phyloP scores from a whole-genome alignment of 2,797 vertebrate genomes.

The Lacerta agilis region DNA sequence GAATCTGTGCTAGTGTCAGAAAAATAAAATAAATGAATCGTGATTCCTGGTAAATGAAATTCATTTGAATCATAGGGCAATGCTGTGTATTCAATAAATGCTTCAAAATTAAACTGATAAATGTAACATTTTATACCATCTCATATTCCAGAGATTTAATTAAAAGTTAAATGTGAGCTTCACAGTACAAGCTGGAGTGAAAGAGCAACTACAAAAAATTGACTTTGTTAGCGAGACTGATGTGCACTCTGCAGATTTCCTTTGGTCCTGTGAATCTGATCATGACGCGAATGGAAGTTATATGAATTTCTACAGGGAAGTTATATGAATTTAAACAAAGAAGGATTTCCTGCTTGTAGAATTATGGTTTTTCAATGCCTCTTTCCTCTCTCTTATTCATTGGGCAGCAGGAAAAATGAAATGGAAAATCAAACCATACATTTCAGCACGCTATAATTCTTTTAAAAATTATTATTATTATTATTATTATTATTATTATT shows the following conservation, averaged over 20 bases:
- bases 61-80: slow-evolving; percentile 40
- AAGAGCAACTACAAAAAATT: slow-evolving; percentile 8
- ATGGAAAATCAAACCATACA: slow-evolving; percentile 44
- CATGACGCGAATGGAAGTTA: slow-evolving; percentile 33
- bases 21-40: neutral
- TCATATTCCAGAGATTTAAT: slow-evolving; percentile 65
- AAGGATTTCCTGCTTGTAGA: slow-evolving; percentile 15
- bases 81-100: slow-evolving; percentile 55
- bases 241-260: slow-evolving; percentile 32
- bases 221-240: slow-evolving; percentile 54
- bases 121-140: slow-evolving; percentile 60
- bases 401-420: slow-evolving; percentile 40
- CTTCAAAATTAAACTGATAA: slow-evolving; percentile 65
- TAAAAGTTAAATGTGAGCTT: slow-evolving; percentile 68
- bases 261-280: slow-evolving; percentile 59
- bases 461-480: too few relatives aligned
- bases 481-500: too few relatives aligned
- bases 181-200: slow-evolving; percentile 37
- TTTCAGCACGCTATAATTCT: slow-evolving; percentile 33
- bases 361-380: neutral
- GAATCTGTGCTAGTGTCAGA: slow-evolving; percentile 9
- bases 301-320: slow-evolving; percentile 40
- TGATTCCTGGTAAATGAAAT: slow-evolving; percentile 45
- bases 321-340: slow-evolving; percentile 46
- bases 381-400: slow-evolving; percentile 40